These are phyloP conservation scores for Callithrix jacchus DNA, from an alignment of 2,113 vertebrate species.

Conservation along the genomic window DNA sequence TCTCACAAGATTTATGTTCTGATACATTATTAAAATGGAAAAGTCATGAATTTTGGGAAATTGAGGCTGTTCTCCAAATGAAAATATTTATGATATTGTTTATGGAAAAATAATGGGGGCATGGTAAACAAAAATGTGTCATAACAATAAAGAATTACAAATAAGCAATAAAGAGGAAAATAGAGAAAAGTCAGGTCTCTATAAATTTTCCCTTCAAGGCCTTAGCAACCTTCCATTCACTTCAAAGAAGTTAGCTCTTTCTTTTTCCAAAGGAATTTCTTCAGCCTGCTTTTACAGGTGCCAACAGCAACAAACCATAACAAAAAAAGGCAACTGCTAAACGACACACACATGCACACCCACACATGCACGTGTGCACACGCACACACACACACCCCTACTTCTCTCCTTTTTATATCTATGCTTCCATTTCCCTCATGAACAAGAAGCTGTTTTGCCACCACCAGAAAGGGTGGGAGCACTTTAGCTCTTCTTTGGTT, in stretches of 20 bases:
- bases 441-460: not conserved
- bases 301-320: slow-evolving; percentile 30
- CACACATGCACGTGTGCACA: not conserved
- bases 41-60: slow-evolving; percentile 18
- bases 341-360: not conserved
- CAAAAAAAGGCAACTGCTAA: not conserved
- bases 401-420: not conserved
- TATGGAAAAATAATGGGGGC: not conserved
- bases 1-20: not conserved
- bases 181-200: not conserved
- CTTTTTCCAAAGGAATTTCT: slow-evolving; percentile 43
- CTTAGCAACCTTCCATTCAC: slow-evolving; percentile 13
- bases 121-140: not conserved
- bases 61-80: not conserved
- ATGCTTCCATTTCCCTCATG: not conserved
- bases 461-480: not conserved
- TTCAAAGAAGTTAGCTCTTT: slow-evolving; percentile 21
- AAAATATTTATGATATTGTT: not conserved
- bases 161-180: not conserved
- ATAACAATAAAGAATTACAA: not conserved
- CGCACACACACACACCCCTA: not conserved
- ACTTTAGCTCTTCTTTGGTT: not conserved
- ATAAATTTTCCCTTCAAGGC: not conserved
- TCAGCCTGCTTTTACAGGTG: not conserved
- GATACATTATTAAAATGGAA: not conserved